Conservation (phyloP, 2,888 invertebrate genomes). For the Cancer borealis region DNA sequence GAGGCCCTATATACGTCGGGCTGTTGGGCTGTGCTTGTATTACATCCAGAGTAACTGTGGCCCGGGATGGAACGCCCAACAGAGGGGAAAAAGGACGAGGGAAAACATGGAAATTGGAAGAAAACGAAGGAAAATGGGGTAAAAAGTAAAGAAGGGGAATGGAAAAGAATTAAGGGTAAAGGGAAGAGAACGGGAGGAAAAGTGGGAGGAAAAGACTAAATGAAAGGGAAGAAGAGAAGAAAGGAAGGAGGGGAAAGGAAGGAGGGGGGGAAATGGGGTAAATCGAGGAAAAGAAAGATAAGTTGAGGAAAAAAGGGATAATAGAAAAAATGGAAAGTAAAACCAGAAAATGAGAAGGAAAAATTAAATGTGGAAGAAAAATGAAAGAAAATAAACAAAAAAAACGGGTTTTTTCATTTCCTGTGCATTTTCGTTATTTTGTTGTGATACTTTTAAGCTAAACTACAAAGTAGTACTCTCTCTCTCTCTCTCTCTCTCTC, state of each 20-base stretch:
- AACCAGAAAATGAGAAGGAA: too few relatives aligned
- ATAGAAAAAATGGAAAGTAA: too few relatives aligned
- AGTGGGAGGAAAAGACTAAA: too few relatives aligned
- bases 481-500: neutral
- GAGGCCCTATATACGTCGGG: neutral
- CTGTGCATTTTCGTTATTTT: neutral
- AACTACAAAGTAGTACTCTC: neutral
- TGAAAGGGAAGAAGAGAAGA: too few relatives aligned
- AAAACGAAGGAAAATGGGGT: neutral
- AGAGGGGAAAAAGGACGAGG: neutral
- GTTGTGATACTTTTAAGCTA: neutral
- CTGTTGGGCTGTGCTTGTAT: neutral
- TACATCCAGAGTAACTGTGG: neutral
- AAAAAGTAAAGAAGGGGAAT: neutral
- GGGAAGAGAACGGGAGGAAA: too few relatives aligned
- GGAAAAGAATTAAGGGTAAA: neutral
- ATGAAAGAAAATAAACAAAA: neutral
- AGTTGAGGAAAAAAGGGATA: too few relatives aligned
- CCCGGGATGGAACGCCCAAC: neutral
- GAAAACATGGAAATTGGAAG: neutral
- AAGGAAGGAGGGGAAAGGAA: too few relatives aligned
- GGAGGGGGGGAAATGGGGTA: too few relatives aligned
- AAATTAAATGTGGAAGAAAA: too few relatives aligned
- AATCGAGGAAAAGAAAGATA: too few relatives aligned
- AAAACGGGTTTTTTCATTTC: neutral